Conservation (phyloP, 2,113 vertebrate genomes). For the Coracopsis vasa region DNA sequence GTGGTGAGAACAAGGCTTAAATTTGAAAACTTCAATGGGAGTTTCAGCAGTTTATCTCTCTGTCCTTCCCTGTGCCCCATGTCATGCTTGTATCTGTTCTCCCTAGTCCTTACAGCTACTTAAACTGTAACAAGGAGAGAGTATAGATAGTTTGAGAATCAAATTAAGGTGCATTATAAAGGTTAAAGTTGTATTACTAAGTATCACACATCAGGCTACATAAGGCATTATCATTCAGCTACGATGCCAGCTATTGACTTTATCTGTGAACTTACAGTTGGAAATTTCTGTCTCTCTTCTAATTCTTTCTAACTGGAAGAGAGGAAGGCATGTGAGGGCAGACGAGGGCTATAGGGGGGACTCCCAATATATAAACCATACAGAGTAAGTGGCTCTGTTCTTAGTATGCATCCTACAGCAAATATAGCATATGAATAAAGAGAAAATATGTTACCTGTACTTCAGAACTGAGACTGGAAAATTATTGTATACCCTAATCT, state of each 20-base stretch:
- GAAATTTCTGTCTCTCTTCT: not conserved
- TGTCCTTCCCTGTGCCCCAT: not conserved
- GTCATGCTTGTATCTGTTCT: not conserved
- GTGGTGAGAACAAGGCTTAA: not conserved
- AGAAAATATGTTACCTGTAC: not conserved
- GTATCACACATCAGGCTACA: not conserved
- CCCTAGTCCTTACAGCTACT: conserved; percentile 10
- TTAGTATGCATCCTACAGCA: not conserved
- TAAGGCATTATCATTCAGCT: not conserved
- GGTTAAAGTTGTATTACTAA: conserved; percentile 49
- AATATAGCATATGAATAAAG: not conserved
- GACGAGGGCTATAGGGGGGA: not conserved
- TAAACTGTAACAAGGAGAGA: conserved; percentile 15
- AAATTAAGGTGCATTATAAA: conserved; percentile 24
- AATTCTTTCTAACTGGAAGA: not conserved
- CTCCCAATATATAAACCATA: not conserved
- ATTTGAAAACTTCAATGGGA: not conserved
- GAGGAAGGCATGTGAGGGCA: not conserved
- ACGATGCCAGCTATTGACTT: not conserved
- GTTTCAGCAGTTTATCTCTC: conserved; percentile 26
- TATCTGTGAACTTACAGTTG: not conserved
- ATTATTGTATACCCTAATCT: not conserved
- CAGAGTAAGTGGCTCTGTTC: not conserved
- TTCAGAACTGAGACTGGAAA: not conserved
- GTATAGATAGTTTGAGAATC: conserved; percentile 7